phyloP scores from a whole-genome alignment of 2,797 vertebrate species.

The Lacerta bilineata region DNA sequence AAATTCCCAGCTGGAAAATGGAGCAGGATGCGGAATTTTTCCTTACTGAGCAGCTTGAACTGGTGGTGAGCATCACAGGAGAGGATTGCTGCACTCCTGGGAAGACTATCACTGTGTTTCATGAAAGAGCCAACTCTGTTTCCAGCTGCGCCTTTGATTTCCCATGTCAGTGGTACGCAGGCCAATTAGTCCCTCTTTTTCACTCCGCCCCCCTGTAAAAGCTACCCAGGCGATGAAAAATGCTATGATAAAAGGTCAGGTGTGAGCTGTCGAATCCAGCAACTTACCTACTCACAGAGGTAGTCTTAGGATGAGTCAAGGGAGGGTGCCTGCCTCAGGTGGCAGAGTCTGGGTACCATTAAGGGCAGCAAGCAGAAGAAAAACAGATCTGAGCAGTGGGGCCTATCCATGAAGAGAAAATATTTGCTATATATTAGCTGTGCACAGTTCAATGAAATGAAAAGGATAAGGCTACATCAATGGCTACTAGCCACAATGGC shows the following conservation, averaged over 20 bases:
- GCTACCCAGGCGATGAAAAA: background rate
- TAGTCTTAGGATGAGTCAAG: background rate
- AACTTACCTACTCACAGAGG: background rate
- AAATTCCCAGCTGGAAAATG: slow-evolving; percentile 33
- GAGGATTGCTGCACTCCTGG: slow-evolving; percentile 40
- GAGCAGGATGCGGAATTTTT: slow-evolving; percentile 1
- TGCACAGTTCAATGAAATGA: background rate
- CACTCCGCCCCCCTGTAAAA: background rate
- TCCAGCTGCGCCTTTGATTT: slow-evolving; percentile 38
- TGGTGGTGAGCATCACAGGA: slow-evolving; percentile 7
- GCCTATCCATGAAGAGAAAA: no score
- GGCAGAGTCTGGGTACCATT: background rate
- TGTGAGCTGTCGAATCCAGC: background rate
- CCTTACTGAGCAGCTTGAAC: background rate
- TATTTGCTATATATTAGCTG: no score
- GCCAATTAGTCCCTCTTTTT: slow-evolving; percentile 37
- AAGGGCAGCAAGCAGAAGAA: no score
- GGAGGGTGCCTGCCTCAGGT: background rate
- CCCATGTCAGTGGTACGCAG: slow-evolving; percentile 17
- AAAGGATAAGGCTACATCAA: no score
- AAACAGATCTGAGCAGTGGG: background rate
- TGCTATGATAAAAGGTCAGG: slow-evolving; percentile 10
- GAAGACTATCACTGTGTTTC: slow-evolving; percentile 13
- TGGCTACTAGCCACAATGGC: no score
- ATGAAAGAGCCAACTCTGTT: slow-evolving; percentile 54